Conservation (phyloP, 2,113 vertebrate genomes). For the Callaeas wilsoni region DNA sequence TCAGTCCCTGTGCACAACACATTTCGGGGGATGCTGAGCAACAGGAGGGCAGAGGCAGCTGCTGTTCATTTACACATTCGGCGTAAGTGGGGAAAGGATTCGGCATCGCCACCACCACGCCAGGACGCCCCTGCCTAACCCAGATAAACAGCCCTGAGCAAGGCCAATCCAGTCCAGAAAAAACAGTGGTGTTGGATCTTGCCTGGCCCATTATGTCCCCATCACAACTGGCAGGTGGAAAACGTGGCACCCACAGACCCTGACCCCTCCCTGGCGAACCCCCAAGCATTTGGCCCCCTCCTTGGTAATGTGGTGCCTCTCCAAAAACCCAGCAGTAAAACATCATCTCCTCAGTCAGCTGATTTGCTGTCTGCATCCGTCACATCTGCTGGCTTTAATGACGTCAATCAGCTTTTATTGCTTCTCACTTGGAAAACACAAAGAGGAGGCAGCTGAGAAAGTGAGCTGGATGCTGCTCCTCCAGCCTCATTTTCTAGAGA, state of each 20-base stretch:
- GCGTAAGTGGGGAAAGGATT: not conserved
- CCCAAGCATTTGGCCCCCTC: not conserved
- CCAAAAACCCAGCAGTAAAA: not conserved
- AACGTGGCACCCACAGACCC: not conserved
- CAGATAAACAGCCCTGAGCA: not conserved
- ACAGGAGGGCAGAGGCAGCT: slow-evolving; percentile 35
- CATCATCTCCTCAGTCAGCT: slow-evolving; percentile 9
- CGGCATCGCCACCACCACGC: rapidly evolving
- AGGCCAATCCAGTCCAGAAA: not conserved
- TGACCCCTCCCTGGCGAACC: not conserved
- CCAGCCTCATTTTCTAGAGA: not conserved
- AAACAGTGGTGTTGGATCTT: not conserved
- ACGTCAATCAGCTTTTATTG: slow-evolving; percentile 44
- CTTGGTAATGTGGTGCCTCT: not conserved
- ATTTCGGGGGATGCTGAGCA: not conserved
- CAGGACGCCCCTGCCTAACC: not conserved
- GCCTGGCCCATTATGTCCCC: not conserved
- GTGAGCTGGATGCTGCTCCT: not conserved
- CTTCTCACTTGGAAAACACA: slow-evolving; percentile 26
- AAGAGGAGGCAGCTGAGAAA: slow-evolving; percentile 39
- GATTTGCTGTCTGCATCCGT: not conserved
- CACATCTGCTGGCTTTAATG: slow-evolving; percentile 26
- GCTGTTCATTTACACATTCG: not conserved
- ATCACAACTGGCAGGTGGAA: not conserved
- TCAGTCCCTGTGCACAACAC: not conserved